Base-by-base conservation (phyloP, 2,797 vertebrate genomes). In the Peromyscus melanophrys region DNA sequence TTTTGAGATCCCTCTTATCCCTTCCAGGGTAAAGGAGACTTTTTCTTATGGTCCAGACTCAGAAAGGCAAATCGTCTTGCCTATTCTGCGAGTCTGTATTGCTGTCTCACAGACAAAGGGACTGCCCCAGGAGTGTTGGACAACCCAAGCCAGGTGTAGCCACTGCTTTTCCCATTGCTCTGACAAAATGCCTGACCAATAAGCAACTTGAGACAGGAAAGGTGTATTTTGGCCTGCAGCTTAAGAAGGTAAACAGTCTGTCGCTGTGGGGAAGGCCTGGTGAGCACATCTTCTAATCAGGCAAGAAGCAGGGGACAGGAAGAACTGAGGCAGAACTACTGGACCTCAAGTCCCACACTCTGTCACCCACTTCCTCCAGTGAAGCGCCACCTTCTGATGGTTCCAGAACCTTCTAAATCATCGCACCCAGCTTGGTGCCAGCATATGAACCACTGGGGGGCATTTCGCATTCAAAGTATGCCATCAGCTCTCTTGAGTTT, bases 61-160 rank as follows among this genome's bases (percentile, higher is more conserved):
- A 37, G 37, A 59, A 92, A 65, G 90, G 83, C 71, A 90, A 93
- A 83, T 92, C 84, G 31, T 61, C 76, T 88, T 37, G 21, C 29
- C 29, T 73, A 19, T 75, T 78, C 31, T 80, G 65, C n/a, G 2
- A 11, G 6, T 55, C 17, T 61, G n/a, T 67, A 34, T 83, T 67
- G 57, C 75, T 89, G 3, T 34, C 37, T 77, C 21, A 2, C 12
- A 59, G 21, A 40, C 23, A 52, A 95, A 78, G 43, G 29, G 31
- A 77, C 13, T 31, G 10, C 27, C 23, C 59, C 46, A 61, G 85
- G 89, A 73, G 85, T 67, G 67, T 1, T 57, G 52, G 76, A 40
- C 31, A 77, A 40, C 27, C 14, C 34, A 16, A 59, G 29, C 25
- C 61, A 85, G 6, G 29, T 2, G 10, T 23, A 49, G 19, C 11